Percentiles rank a stretch among this genome's conserved stretches.
phyloP scores from a whole-genome alignment of 2,113 vertebrate species.

The Camelus dromedarius region DNA sequence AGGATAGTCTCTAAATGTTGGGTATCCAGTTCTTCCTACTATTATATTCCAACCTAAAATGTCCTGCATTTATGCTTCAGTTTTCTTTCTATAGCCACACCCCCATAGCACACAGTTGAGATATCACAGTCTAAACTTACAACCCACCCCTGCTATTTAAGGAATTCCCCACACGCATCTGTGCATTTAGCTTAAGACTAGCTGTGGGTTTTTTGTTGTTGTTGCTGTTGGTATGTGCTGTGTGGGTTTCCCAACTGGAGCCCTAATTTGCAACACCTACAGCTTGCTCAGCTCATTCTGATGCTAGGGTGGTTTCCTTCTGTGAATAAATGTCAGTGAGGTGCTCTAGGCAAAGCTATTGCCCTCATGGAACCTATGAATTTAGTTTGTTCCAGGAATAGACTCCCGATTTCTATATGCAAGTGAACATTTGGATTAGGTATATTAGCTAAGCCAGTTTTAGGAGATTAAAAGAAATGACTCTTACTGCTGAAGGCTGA shows the following conservation, averaged over 20 bases:
- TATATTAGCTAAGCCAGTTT: constrained; percentile 69
- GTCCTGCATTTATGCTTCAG: neutral
- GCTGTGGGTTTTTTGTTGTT: neutral
- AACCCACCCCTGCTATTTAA: constrained; percentile 64
- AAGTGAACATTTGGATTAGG: constrained; percentile 49
- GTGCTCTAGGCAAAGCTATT: constrained; percentile 62
- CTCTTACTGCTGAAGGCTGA: constrained; percentile 44
- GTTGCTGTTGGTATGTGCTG: constrained; percentile 32
- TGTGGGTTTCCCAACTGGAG: constrained; percentile 69
- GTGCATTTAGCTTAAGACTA: constrained; percentile 61
- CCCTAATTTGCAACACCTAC: constrained; percentile 72
- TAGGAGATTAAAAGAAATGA: constrained; percentile 68
- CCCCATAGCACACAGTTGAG: neutral
- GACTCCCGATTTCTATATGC: constrained; percentile 40
- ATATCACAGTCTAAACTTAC: constrained; percentile 74
- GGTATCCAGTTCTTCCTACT: neutral
- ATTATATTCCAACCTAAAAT: constrained; percentile 35
- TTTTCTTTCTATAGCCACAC: neutral
- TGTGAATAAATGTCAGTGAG: constrained; percentile 68
- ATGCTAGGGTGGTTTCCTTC: constrained; percentile 75
- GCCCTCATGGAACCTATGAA: constrained; percentile 47
- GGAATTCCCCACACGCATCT: constrained; percentile 70
- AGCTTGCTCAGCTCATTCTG: constrained; percentile 68
- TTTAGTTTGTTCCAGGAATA: constrained; percentile 70
- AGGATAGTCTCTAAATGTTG: neutral